A percentile compares a stretch with the other conserved stretches of the same genome.
phyloP scores from a whole-genome alignment of 2,888 invertebrate genomes.

The Pollenia amentaria region DNA sequence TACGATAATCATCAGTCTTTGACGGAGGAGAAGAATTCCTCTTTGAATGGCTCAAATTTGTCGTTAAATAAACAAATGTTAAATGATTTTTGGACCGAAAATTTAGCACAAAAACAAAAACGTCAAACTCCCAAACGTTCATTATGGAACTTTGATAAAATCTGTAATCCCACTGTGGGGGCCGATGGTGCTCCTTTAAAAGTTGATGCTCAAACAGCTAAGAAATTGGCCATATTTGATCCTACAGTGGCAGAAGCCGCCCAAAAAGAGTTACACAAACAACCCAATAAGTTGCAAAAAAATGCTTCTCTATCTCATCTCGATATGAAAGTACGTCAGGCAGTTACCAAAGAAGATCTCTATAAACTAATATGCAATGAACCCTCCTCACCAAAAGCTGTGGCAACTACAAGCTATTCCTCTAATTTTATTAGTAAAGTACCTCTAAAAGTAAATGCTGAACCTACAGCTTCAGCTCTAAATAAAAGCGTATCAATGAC shows the following conservation, averaged over 20 bases:
- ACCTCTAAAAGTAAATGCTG: conserved; percentile 77
- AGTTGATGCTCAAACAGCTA: conserved; percentile 82
- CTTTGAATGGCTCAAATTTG: conserved; percentile 80
- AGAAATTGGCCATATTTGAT: conserved; percentile 82
- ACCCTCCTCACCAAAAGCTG: conserved; percentile 76
- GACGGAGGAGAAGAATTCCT: conserved; percentile 74
- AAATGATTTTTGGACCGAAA: conserved; percentile 84
- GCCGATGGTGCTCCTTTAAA: conserved; percentile 81
- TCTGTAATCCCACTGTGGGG: conserved; percentile 78
- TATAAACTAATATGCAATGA: conserved; percentile 84
- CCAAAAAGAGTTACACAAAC: conserved; percentile 80
- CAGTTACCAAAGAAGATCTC: conserved; percentile 84
- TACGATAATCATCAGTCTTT: conserved; percentile 56
- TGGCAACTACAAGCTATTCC: conserved; percentile 9
- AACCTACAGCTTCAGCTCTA: conserved; percentile 73
- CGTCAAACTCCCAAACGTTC: conserved; percentile 81
- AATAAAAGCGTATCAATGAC: conserved; percentile 84
- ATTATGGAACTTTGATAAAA: conserved; percentile 84
- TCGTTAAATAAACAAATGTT: conserved; percentile 83
- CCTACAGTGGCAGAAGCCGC: conserved; percentile 83
- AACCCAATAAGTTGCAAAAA: conserved; percentile 80
- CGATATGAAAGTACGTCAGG: conserved; percentile 83
- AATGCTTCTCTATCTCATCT: conserved; percentile 84
- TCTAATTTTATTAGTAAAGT: conserved; percentile 78
- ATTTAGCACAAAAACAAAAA: conserved; percentile 81